Base-by-base conservation (phyloP, 2,113 vertebrate species). In the Albula glossodonta region DNA sequence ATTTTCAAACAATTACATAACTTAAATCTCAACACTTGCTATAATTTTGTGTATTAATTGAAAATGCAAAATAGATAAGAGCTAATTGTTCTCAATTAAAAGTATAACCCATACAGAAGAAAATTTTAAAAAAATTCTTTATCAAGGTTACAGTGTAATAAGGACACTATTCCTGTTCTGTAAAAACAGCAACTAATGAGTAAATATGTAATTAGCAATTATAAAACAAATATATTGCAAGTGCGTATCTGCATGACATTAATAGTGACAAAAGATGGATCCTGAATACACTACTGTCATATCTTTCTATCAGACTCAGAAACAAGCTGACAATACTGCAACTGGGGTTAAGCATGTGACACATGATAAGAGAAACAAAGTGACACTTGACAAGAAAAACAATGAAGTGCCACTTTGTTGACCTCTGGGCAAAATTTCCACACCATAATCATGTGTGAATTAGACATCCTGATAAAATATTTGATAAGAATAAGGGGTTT, bases 351-450 rank as follows among this genome's bases (percentile, higher is more conserved):
- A 87, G 94, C 12, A 7, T 70, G 19, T 70, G 19, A 70, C 92
- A 93, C 94, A 92, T 94, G 91, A 94, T 93, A 93, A 94, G 92
- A 91, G 89, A 88, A 41, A 41, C 31, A 92, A 94, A 92, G 92
- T 93, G 94, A 95, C 94, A 95, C 89, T 94, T 94, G 93, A 94
- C 93, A 95, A 91, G 92, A 93, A 90, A 93, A 93, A 94, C 93
- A 92, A 94, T 94, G 91, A 94, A 93, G 93, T 92, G 93, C 95
- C 92, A 94, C 90, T 89, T 63, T 4, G 83, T 91, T 89, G 91
- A 94, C 91, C 92, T 90, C 87, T 88, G 93, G 93, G 90, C 94
- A 92, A 88, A 90, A 92, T 90, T 78, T 95, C 93, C 92, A 93
- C 91, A 93, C 91, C 86, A 86, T 91, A 90, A 92, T 91, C 91